Conservation (phyloP, 1,140 invertebrate genomes). For the Drosophila serrata region DNA sequence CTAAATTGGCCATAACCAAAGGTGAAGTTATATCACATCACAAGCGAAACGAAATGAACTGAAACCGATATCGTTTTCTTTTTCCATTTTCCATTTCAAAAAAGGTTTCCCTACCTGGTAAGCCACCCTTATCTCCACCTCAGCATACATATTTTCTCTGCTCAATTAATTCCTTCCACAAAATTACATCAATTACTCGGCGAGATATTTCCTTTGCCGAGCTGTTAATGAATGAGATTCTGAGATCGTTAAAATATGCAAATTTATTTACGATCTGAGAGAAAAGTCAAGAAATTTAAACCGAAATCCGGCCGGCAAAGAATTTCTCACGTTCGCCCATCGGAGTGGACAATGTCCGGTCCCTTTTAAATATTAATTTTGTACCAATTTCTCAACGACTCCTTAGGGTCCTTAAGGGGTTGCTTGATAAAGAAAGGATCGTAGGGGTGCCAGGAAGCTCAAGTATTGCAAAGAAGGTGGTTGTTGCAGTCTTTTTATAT, state of each 20-base stretch:
- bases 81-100: neutral
- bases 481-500: slow-evolving; percentile 31
- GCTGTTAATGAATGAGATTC: slow-evolving; percentile 34
- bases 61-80: slow-evolving; percentile 26
- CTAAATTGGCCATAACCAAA: slow-evolving; percentile 51
- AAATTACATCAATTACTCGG: slow-evolving; percentile 69
- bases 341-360: slow-evolving; percentile 70
- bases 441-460: slow-evolving; percentile 23
- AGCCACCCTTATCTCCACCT: slow-evolving; percentile 34
- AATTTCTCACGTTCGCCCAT: slow-evolving; percentile 67
- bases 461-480: slow-evolving; percentile 21
- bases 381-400: slow-evolving; percentile 38
- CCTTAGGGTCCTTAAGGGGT: slow-evolving; percentile 15
- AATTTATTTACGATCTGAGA: slow-evolving; percentile 64
- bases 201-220: slow-evolving; percentile 3
- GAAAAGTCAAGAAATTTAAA: slow-evolving; percentile 55
- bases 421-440: neutral
- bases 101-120: slow-evolving; percentile 4
- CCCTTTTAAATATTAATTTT: slow-evolving; percentile 12
- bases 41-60: slow-evolving; percentile 18
- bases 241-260: slow-evolving; percentile 42
- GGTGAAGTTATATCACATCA: slow-evolving; percentile 29
- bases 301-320: slow-evolving; percentile 18
- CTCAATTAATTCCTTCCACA: slow-evolving; percentile 76
- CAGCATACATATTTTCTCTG: slow-evolving; percentile 1